Percentiles rank a stretch among this genome's conserved stretches.
These are phyloP conservation scores for Sakesphorus luctuosus DNA, from an alignment of 2,113 vertebrate genomes.

Conservation along the genomic window DNA sequence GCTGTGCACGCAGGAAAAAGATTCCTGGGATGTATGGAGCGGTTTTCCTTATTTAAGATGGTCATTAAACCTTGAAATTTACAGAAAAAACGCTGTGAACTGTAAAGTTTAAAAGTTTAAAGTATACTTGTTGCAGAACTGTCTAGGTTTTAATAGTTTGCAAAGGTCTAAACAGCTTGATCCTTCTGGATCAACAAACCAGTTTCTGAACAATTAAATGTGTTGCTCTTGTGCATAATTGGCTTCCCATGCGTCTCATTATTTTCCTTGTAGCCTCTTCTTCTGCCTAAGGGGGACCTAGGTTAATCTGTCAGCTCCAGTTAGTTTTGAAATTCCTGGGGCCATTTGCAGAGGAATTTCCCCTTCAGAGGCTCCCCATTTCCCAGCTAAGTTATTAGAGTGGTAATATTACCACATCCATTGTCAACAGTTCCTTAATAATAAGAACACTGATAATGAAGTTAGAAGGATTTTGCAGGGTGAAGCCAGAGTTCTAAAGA, in stretches of 20 bases:
- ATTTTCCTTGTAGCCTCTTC: conserved; percentile 46
- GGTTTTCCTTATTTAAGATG: background rate
- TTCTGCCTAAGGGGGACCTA: conserved; percentile 49
- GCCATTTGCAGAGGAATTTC: conserved; percentile 54
- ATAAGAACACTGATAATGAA: background rate
- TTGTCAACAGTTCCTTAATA: background rate
- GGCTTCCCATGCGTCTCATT: conserved; percentile 47
- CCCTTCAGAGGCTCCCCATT: background rate
- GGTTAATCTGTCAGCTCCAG: conserved; percentile 61
- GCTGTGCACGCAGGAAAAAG: background rate
- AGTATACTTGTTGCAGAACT: background rate
- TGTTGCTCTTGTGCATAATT: conserved; percentile 46
- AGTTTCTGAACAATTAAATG: conserved; percentile 37
- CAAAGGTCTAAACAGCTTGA: background rate
- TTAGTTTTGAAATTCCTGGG: conserved; percentile 53
- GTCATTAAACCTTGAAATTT: background rate
- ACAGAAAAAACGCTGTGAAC: background rate
- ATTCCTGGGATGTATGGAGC: background rate
- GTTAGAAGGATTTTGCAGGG: background rate
- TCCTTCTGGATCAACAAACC: conserved; percentile 28
- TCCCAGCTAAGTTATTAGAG: background rate
- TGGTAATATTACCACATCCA: background rate
- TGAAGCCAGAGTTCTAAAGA: background rate
- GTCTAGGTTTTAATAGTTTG: background rate
- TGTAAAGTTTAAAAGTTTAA: background rate